Evolutionary conservation across 2,797 vertebrate species (phyloP).

Genomic region (Lagodon rhomboides): DNA sequence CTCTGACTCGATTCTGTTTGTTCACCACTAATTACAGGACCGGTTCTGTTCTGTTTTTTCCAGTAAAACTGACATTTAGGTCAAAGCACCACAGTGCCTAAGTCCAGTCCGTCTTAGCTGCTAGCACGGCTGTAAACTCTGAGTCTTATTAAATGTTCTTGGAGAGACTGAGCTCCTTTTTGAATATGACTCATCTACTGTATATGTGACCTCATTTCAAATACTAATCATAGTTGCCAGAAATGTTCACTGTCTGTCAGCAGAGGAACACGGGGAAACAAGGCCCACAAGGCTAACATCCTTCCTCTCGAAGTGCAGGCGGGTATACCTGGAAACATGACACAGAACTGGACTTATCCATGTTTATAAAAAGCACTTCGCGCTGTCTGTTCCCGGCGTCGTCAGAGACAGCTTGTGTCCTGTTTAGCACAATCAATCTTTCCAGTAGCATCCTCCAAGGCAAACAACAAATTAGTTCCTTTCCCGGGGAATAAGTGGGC

Average conservation of each 20-base stretch:
- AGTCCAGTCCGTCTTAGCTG: neutral
- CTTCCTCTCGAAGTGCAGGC: slow-evolving; percentile 16
- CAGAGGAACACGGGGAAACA: slow-evolving; percentile 29
- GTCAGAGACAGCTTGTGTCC: slow-evolving; percentile 27
- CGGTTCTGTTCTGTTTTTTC: no score
- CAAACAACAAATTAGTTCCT: slow-evolving; percentile 52
- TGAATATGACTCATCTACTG: neutral
- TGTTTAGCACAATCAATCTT: slow-evolving; percentile 39
- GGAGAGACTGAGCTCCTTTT: neutral
- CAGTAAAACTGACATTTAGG: neutral
- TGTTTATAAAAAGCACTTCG: neutral
- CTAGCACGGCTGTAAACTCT: neutral
- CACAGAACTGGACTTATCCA: neutral
- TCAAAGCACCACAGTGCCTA: neutral
- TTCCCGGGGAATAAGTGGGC: slow-evolving; percentile 31
- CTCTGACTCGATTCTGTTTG: neutral
- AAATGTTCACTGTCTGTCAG: slow-evolving; percentile 30
- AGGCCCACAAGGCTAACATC: slow-evolving; percentile 32
- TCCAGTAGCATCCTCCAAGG: slow-evolving; percentile 46
- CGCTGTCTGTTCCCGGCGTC: neutral
- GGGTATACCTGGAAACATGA: slow-evolving; percentile 6
- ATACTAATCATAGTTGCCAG: slow-evolving; percentile 3
- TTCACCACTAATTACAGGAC: neutral
- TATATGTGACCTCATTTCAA: slow-evolving; percentile 7
- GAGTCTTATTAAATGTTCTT: neutral